Evolutionary conservation across 2,888 invertebrate genomes (phyloP).

Genomic region (Maniola hyperantus): DNA sequence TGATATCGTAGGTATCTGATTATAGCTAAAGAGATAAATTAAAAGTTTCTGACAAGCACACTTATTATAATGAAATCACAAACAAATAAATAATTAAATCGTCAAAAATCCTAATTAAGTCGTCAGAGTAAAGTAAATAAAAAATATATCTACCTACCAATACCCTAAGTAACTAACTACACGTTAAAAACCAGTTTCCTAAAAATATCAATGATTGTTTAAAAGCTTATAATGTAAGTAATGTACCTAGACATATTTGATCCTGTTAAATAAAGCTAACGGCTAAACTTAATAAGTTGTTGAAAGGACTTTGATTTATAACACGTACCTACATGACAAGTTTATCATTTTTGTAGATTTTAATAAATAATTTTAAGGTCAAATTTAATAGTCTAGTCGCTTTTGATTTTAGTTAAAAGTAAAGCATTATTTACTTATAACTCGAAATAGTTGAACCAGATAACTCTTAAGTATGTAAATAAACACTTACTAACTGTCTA

Average conservation of each 20-base stretch:
- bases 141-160: too few relatives aligned
- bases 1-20: not conserved
- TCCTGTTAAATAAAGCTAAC: conserved; percentile 8
- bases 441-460: not conserved
- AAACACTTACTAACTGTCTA: too few relatives aligned
- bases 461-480: not conserved
- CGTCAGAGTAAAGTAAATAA: too few relatives aligned
- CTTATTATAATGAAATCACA: too few relatives aligned
- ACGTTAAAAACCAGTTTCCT: too few relatives aligned
- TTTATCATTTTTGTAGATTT: conserved; percentile 10
- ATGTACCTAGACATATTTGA: not conserved
- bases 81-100: too few relatives aligned
- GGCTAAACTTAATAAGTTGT: conserved; percentile 3
- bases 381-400: not conserved
- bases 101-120: too few relatives aligned
- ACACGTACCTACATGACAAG: not conserved
- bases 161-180: too few relatives aligned
- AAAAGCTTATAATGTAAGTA: too few relatives aligned
- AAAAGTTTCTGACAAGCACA: too few relatives aligned
- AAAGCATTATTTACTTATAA: not conserved
- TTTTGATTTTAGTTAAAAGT: not conserved
- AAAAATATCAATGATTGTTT: too few relatives aligned
- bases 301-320: not conserved
- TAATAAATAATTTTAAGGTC: conserved; percentile 19
- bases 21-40: not conserved